Conservation (phyloP, 1,140 invertebrate genomes). For the Heliconius hewitsoni region DNA sequence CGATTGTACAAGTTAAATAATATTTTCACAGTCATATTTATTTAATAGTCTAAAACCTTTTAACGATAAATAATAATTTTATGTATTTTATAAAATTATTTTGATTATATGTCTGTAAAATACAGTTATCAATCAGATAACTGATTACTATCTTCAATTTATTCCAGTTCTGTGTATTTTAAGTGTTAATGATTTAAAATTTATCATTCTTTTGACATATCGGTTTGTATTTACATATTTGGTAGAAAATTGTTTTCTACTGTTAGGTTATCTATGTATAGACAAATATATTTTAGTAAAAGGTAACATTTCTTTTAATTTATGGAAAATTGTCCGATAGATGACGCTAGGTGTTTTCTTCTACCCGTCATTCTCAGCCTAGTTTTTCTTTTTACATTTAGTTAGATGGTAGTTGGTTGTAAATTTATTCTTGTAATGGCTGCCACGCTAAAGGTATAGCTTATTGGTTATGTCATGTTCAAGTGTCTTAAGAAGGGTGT, state of each 20-base stretch:
- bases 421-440: constrained; percentile 79
- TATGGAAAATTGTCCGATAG: constrained; percentile 47
- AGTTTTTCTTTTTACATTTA: constrained; percentile 73
- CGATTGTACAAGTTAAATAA: too few relatives aligned
- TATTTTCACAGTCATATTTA: too few relatives aligned
- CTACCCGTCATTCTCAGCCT: constrained; percentile 71
- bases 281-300: constrained; percentile 39
- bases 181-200: too few relatives aligned
- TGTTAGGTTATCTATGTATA: constrained; percentile 13
- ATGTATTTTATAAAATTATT: too few relatives aligned
- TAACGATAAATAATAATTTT: too few relatives aligned
- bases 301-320: constrained; percentile 44
- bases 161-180: too few relatives aligned
- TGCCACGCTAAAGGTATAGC: constrained; percentile 76
- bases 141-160: too few relatives aligned
- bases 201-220: too few relatives aligned
- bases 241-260: neutral
- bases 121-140: too few relatives aligned
- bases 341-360: constrained; percentile 69
- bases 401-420: constrained; percentile 65
- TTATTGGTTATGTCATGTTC: constrained; percentile 78
- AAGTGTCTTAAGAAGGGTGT: constrained; percentile 57
- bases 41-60: too few relatives aligned
- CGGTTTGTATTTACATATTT: too few relatives aligned
- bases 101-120: too few relatives aligned